Percentiles rank a stretch among this genome's conserved stretches.
Conservation (phyloP, 1,140 invertebrate species). For the Ericerus pela region DNA sequence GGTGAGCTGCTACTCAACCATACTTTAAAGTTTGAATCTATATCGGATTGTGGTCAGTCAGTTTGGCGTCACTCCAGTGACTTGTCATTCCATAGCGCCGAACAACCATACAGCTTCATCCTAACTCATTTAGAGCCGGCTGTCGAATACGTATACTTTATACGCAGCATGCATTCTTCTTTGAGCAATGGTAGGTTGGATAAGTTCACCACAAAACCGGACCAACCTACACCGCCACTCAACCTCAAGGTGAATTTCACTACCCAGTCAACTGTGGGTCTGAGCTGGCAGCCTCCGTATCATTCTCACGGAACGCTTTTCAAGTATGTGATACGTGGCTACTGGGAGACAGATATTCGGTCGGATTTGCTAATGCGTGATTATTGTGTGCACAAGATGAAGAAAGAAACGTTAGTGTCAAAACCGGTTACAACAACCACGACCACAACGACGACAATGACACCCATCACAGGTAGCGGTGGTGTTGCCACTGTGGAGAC, state of each 20-base stretch:
- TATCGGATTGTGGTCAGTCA: too few species aligned
- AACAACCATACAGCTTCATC: too few species aligned
- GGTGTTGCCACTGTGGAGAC: background rate
- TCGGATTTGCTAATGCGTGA: slow-evolving; percentile 18
- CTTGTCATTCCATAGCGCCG: too few species aligned
- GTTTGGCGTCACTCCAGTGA: too few species aligned
- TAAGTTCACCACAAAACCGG: slow-evolving; percentile 62
- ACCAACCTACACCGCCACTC: slow-evolving; percentile 46
- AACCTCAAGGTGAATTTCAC: slow-evolving; percentile 39
- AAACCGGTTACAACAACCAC: background rate
- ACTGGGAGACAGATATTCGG: slow-evolving; percentile 27
- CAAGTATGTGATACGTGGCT: slow-evolving; percentile 56
- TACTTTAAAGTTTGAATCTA: background rate
- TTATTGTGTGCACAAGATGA: slow-evolving; percentile 20
- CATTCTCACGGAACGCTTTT: slow-evolving; percentile 66
- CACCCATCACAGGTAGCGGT: background rate
- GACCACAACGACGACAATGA: background rate
- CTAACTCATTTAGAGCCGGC: slow-evolving; percentile 53
- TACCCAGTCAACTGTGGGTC: slow-evolving; percentile 42
- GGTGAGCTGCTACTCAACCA: background rate
- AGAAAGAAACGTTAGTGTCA: background rate
- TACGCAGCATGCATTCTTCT: slow-evolving; percentile 66
- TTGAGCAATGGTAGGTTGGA: slow-evolving; percentile 50
- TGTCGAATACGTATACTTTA: slow-evolving; percentile 75
- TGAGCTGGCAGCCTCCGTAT: slow-evolving; percentile 60